These are phyloP conservation scores for Cryptoblepharus egeriae DNA, from an alignment of 2,797 vertebrate species.

Conservation along the genomic window DNA sequence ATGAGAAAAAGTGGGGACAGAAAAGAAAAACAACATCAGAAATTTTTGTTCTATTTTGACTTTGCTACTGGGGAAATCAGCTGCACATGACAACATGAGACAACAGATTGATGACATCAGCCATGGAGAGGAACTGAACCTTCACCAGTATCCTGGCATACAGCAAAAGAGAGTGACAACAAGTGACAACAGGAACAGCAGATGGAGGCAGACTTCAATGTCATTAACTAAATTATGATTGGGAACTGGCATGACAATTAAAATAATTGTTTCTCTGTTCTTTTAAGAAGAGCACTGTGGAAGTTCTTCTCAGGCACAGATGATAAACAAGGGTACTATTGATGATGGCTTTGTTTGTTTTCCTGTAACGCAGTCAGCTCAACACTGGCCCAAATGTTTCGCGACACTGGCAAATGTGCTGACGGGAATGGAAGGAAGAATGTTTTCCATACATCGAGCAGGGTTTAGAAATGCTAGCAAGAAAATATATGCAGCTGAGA, in stretches of 20 bases:
- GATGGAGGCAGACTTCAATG: conserved; percentile 16
- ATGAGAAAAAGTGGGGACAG: conserved; percentile 14
- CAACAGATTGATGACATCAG: conserved; percentile 18
- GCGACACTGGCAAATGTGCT: not conserved
- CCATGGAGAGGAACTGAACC: conserved; percentile 11
- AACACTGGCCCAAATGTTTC: not conserved
- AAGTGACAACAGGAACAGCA: conserved; percentile 21
- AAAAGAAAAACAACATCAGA: not conserved
- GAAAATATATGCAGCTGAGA: not conserved
- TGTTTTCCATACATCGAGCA: not conserved
- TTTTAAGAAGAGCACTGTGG: not conserved
- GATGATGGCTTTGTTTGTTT: conserved; percentile 4
- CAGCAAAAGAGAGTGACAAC: not conserved
- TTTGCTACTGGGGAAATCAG: not conserved
- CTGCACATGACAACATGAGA: not conserved
- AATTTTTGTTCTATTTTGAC: not conserved
- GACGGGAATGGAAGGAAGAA: not conserved
- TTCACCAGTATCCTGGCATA: conserved; percentile 11
- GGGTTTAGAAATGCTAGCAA: not conserved
- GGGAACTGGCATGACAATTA: conserved; percentile 17
- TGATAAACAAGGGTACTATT: not conserved
- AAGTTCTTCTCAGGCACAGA: conserved; percentile 3
- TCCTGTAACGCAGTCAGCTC: not conserved
- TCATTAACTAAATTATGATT: conserved; percentile 43
- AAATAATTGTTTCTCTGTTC: conserved; percentile 12